These are phyloP conservation scores for Lates calcarifer DNA, from an alignment of 2,113 vertebrate species.

Conservation along the genomic window DNA sequence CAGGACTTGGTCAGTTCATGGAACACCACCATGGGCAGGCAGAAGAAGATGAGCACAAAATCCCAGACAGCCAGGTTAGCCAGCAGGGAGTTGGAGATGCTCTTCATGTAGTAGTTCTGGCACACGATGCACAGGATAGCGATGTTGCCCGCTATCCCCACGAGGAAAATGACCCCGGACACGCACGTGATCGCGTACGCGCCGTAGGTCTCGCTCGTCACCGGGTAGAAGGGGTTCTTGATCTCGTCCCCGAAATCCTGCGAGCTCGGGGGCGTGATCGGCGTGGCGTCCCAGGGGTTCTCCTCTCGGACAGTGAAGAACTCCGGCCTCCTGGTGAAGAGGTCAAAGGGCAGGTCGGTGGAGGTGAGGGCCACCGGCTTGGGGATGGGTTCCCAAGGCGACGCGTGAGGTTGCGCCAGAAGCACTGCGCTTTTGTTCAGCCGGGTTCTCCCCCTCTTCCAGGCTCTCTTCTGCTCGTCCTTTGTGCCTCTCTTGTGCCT, in stretches of 20 bases:
- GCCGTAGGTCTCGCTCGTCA: conserved; percentile 93
- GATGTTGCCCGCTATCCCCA: conserved; percentile 94
- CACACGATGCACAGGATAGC: conserved; percentile 98
- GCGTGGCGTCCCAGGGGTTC: conserved; percentile 85
- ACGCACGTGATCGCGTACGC: conserved; percentile 95
- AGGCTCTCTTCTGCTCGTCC: conserved; percentile 80
- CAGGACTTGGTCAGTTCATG: conserved; percentile 97
- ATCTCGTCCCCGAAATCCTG: conserved; percentile 84
- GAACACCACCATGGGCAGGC: conserved; percentile 95
- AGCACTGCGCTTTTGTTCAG: conserved; percentile 71
- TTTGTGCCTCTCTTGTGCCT: conserved; percentile 81
- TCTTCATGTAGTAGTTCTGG: conserved; percentile 99
- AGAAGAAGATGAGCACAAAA: conserved; percentile 95
- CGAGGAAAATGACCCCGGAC: conserved; percentile 92
- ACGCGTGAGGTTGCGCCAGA: conserved; percentile 63
- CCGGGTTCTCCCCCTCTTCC: conserved; percentile 73
- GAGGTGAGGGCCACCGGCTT: conserved; percentile 89
- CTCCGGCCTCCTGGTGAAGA: conserved; percentile 78
- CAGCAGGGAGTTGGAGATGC: conserved; percentile 97
- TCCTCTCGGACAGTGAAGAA: conserved; percentile 81
- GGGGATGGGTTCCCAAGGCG: conserved; percentile 82
- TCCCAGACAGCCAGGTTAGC: conserved; percentile 98
- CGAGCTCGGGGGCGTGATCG: conserved; percentile 84
- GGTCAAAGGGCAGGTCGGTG: conserved; percentile 82
- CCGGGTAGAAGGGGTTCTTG: conserved; percentile 96